Evolutionary conservation across 2,888 invertebrate genomes (phyloP).

Genomic region (Thereva unica): DNA sequence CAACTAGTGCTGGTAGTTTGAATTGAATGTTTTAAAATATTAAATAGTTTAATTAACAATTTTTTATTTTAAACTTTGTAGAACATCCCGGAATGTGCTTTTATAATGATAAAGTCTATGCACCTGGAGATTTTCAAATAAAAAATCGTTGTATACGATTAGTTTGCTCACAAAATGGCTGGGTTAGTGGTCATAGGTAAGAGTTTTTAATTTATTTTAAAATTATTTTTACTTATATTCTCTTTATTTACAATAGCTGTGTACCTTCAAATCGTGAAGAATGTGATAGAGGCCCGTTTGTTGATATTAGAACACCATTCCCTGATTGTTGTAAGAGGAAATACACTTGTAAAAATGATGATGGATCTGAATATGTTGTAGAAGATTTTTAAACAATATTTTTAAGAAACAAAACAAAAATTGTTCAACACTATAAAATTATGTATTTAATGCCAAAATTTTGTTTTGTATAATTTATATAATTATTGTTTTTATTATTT

Average conservation of each 20-base stretch:
- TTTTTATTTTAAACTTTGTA: conserved; percentile 6
- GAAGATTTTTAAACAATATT: conserved; percentile 24
- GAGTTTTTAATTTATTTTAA: conserved; percentile 2
- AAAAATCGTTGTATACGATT: conserved; percentile 24
- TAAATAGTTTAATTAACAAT: background rate
- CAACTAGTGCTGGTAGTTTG: conserved; percentile 15
- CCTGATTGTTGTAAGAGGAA: conserved; percentile 34
- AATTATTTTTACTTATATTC: background rate
- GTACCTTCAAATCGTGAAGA: conserved; percentile 11
- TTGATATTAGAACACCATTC: conserved; percentile 23
- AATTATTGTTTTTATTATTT: background rate
- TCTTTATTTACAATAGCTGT: conserved; percentile 20
- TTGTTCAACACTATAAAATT: background rate
- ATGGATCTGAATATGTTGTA: conserved; percentile 30
- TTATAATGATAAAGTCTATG: conserved; percentile 16
- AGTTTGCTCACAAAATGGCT: conserved; percentile 12
- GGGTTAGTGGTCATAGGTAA: conserved; percentile 33
- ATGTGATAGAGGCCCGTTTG: conserved; percentile 1
- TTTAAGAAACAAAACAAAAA: background rate
- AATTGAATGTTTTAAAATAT: background rate
- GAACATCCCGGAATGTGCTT: conserved; percentile 29
- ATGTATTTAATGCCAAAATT: background rate
- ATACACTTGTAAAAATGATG: conserved; percentile 28
- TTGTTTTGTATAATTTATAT: background rate
- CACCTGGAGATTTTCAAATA: conserved; percentile 28